A percentile compares a stretch with the other conserved stretches of the same genome.
Conservation (phyloP, 2,797 vertebrate genomes). For the Melopsittacus undulatus region DNA sequence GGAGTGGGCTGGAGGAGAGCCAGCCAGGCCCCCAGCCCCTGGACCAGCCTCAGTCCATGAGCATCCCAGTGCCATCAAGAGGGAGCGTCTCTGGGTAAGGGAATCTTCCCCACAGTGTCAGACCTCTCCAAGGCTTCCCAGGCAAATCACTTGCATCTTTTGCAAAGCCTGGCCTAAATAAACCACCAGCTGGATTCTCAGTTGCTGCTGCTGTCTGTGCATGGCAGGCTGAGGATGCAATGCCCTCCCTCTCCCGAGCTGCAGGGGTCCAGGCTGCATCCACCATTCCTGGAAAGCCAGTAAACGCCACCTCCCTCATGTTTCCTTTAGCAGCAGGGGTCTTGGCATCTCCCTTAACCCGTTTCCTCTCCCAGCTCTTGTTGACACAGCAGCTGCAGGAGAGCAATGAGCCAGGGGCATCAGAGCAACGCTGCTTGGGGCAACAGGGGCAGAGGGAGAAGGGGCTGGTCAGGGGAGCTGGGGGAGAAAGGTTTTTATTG, state of each 20-base stretch:
- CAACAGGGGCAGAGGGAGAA: not conserved
- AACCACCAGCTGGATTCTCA: not conserved
- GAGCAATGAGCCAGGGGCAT: not conserved
- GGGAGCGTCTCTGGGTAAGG: not conserved
- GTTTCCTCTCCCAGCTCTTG: conserved; percentile 17
- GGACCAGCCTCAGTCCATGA: not conserved
- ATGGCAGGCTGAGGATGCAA: not conserved
- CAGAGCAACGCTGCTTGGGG: not conserved
- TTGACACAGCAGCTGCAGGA: not conserved
- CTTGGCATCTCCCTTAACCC: not conserved
- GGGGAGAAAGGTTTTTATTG: not conserved
- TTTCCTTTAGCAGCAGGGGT: not conserved
- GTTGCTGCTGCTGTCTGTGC: not conserved
- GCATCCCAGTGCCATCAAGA: not conserved
- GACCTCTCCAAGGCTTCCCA: not conserved
- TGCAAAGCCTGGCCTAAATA: not conserved
- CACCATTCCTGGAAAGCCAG: not conserved
- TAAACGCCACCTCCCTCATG: conserved; percentile 8
- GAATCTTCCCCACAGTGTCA: not conserved
- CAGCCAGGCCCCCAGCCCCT: not conserved
- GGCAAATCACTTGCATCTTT: not conserved
- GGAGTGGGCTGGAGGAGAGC: not conserved
- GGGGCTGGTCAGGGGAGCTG: too few species aligned
- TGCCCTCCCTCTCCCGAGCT: not conserved
- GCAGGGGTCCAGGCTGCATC: conserved; percentile 1